Evolutionary conservation across 1,140 invertebrate species (phyloP).

Genomic region (Apis dorsata): DNA sequence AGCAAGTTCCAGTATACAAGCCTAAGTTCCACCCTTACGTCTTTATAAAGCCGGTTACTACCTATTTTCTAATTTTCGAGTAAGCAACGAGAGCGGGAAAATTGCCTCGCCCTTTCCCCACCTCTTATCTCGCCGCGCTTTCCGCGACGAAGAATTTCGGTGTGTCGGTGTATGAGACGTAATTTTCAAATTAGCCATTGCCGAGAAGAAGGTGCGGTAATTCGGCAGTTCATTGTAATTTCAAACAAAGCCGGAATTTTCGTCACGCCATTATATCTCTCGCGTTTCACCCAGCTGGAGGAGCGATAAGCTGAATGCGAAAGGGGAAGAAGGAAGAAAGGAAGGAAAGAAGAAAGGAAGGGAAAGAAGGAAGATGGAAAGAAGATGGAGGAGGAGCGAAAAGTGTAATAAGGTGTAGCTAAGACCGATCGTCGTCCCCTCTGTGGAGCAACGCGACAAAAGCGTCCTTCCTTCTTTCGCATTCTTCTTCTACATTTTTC

Average conservation of each 20-base stretch:
- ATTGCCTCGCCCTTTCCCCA: background rate
- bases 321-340: background rate
- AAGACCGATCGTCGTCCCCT: background rate
- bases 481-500: background rate
- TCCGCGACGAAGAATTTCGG: too few relatives aligned
- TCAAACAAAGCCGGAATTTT: background rate
- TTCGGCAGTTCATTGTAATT: background rate
- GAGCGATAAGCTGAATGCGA: background rate
- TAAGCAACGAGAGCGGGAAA: background rate
- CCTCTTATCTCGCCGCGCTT: background rate
- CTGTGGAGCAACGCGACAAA: slow-evolving; percentile 1
- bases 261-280: background rate
- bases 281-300: background rate
- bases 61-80: slow-evolving; percentile 5
- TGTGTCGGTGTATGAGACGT: background rate
- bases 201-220: too few relatives aligned
- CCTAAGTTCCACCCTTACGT: background rate
- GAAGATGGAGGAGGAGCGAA: background rate
- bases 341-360: too few relatives aligned
- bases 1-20: background rate
- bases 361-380: too few relatives aligned
- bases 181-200: background rate
- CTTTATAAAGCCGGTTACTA: slow-evolving; percentile 3
- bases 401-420: slow-evolving; percentile 39
- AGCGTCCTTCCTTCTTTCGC: background rate